Evolutionary conservation across 2,113 vertebrate genomes (phyloP).

Genomic region (Stomatorhinus ivindoensis): DNA sequence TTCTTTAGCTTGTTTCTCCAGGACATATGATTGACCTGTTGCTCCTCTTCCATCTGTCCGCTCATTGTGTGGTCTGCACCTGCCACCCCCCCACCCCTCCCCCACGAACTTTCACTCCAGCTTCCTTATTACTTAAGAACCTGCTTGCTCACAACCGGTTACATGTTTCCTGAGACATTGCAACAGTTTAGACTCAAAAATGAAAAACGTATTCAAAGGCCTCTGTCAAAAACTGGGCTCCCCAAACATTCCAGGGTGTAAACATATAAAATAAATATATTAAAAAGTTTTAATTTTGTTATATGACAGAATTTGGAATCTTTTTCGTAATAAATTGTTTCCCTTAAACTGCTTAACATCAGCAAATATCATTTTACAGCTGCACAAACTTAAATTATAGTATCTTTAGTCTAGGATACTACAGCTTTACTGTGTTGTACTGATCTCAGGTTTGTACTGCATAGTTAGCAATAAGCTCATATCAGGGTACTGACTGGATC

Average conservation of each 20-base stretch:
- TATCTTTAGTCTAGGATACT: not conserved
- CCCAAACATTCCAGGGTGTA: not conserved
- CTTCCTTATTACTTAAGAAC: not conserved
- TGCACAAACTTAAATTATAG: not conserved
- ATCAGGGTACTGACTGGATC: not conserved
- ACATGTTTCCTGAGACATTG: not conserved
- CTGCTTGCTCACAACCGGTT: not conserved
- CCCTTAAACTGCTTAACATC: not conserved
- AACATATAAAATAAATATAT: not conserved
- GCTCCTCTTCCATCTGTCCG: not conserved
- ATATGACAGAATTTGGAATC: not conserved
- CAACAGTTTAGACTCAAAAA: not conserved
- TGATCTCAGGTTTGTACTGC: not conserved
- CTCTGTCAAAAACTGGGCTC: not conserved
- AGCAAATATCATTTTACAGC: not conserved
- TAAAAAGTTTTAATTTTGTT: not conserved
- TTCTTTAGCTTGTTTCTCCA: not conserved
- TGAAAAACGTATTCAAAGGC: not conserved
- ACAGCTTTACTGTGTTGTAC: not conserved
- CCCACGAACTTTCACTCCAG: not conserved
- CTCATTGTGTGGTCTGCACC: not conserved
- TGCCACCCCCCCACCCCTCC: too few species aligned
- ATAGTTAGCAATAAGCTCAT: not conserved
- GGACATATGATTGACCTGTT: not conserved
- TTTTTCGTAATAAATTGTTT: not conserved